Percentiles rank a stretch among this genome's conserved stretches.
phyloP scores from a whole-genome alignment of 2,113 vertebrate genomes.

The Ophthalmolycus amberensis region DNA sequence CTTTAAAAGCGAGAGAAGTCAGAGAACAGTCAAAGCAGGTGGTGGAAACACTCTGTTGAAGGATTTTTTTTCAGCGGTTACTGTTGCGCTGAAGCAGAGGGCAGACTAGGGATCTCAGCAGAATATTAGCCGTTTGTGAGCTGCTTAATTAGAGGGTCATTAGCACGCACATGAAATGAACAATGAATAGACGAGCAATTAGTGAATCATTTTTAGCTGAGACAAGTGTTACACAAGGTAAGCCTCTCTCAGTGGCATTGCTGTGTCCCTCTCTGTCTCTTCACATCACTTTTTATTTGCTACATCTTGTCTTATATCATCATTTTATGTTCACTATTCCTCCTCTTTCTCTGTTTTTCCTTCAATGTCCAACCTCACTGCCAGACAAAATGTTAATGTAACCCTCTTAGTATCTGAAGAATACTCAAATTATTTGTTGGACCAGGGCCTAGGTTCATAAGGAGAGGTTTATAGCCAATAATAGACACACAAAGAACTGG shows the following conservation, averaged over 20 bases:
- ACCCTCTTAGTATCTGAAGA: no score
- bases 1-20: slow-evolving; percentile 21
- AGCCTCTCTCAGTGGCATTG: not conserved
- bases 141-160: slow-evolving; percentile 16
- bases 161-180: not conserved
- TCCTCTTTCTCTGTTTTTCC: not conserved
- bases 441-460: no score
- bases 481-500: no score
- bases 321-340: not conserved
- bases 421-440: no score
- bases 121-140: slow-evolving; percentile 31
- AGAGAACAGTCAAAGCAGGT: slow-evolving; percentile 9
- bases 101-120: slow-evolving; percentile 10
- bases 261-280: not conserved
- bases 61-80: not conserved
- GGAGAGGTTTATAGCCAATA: no score
- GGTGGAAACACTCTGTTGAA: not conserved
- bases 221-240: not conserved
- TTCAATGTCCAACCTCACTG: not conserved
- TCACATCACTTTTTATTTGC: not conserved
- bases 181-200: slow-evolving; percentile 26
- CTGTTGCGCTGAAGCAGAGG: not conserved
- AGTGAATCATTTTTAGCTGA: not conserved
- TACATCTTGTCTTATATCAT: not conserved
- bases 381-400: not conserved